Conservation (phyloP, 92 coral and sea anemone genomes). For the Chrysogorgia sp. region DNA sequence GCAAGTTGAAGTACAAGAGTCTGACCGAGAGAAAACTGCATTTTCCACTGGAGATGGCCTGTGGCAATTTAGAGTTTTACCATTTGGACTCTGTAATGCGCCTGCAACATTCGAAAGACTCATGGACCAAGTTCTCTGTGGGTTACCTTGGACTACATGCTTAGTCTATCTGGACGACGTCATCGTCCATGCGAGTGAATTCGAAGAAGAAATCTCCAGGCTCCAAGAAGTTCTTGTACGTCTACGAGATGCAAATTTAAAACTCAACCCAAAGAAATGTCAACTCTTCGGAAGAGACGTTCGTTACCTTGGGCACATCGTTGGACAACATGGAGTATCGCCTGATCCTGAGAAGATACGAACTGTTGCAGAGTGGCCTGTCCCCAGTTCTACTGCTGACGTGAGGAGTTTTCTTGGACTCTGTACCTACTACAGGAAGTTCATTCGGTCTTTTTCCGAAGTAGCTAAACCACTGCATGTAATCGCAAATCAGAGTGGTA, state of each 20-base stretch:
- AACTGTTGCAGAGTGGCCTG: slow-evolving; percentile 1
- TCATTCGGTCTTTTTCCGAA: neutral
- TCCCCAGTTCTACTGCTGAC: neutral
- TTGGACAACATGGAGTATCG: neutral
- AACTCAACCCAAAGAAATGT: slow-evolving; percentile 31
- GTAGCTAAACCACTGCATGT: neutral
- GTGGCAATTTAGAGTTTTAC: slow-evolving; percentile 10
- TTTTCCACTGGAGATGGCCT: too few relatives aligned
- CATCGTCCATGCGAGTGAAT: slow-evolving; percentile 1
- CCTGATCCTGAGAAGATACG: slow-evolving; percentile 18
- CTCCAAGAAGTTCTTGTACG: slow-evolving; percentile 3
- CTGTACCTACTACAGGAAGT: slow-evolving; percentile 3
- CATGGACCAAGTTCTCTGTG: slow-evolving; percentile 15
- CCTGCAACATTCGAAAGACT: slow-evolving; percentile 19
- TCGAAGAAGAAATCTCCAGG: neutral
- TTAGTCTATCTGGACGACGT: slow-evolving; percentile 21
- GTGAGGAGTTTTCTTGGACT: slow-evolving; percentile 18
- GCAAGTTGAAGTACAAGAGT: neutral
- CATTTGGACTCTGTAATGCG: slow-evolving; percentile 3
- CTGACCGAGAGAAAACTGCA: neutral
- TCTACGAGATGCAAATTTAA: slow-evolving; percentile 1
- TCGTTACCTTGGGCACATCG: neutral
- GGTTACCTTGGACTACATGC: slow-evolving; percentile 19
- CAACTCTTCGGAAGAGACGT: neutral
- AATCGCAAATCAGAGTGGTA: neutral